Percentiles rank a stretch among this genome's conserved stretches.
These are phyloP conservation scores for Lypha dubia DNA, from an alignment of 2,888 invertebrate genomes.

Conservation along the genomic window DNA sequence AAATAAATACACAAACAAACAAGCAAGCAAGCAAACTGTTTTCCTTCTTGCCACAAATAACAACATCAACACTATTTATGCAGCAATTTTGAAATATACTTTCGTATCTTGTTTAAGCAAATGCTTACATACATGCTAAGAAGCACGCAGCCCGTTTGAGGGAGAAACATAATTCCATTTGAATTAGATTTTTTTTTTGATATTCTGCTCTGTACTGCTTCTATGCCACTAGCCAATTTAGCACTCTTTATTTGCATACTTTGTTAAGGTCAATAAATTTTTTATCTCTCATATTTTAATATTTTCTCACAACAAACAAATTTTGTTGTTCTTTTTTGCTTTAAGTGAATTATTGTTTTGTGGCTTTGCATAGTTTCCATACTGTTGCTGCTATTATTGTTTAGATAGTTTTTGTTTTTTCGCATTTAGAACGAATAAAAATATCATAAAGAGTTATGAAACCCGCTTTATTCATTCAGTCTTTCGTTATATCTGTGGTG, in stretches of 20 bases:
- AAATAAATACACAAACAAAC: conserved; percentile 6
- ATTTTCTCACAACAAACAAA: conserved; percentile 54
- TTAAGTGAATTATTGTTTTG: conserved; percentile 54
- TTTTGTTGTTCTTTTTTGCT: conserved; percentile 9
- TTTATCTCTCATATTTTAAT: conserved; percentile 44
- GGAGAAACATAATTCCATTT: conserved; percentile 65
- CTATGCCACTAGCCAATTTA: conserved; percentile 28
- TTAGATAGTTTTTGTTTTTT: neutral
- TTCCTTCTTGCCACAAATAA: conserved; percentile 31
- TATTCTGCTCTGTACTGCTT: neutral
- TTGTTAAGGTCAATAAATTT: conserved; percentile 69
- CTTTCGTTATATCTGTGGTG: neutral
- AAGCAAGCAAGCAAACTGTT: conserved; percentile 20
- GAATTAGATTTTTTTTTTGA: conserved; percentile 54
- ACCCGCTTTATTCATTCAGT: neutral
- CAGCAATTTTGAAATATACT: conserved; percentile 37
- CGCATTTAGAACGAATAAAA: neutral
- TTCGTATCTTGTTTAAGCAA: conserved; percentile 43
- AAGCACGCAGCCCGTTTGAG: neutral
- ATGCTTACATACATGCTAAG: too few species aligned
- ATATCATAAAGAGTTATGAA: conserved; percentile 49
- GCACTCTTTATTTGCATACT: conserved; percentile 52
- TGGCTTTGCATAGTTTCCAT: conserved; percentile 41
- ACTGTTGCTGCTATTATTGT: conserved; percentile 21
- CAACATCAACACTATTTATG: conserved; percentile 37